Conservation (phyloP, 2,113 vertebrate genomes). For the Vanacampus margaritifer region DNA sequence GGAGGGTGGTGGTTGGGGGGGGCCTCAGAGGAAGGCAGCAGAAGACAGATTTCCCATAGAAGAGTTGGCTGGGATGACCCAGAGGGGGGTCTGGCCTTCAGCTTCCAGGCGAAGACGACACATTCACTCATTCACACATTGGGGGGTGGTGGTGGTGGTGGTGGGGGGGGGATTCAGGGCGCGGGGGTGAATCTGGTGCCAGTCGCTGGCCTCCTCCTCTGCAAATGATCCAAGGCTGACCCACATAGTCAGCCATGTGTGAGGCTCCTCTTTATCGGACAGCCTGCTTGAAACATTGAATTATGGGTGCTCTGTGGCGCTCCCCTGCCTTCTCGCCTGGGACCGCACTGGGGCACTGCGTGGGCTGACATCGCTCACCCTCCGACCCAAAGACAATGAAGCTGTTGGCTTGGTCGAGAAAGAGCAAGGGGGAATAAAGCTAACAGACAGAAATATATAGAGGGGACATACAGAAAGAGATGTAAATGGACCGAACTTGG, state of each 20-base stretch:
- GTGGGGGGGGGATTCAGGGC: slow-evolving; percentile 14
- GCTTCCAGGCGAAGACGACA: slow-evolving; percentile 51
- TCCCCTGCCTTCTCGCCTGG: slow-evolving; percentile 58
- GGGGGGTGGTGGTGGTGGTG: slow-evolving; percentile 1
- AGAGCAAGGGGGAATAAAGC: slow-evolving; percentile 15
- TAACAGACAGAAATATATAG: slow-evolving; percentile 10
- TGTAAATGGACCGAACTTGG: slow-evolving; percentile 5
- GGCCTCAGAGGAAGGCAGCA: slow-evolving; percentile 13
- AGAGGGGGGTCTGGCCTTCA: slow-evolving; percentile 38
- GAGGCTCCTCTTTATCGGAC: slow-evolving; percentile 70
- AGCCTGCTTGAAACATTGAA: slow-evolving; percentile 68
- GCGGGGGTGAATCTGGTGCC: slow-evolving; percentile 67
- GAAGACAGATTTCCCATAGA: slow-evolving; percentile 69
- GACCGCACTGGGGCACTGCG: slow-evolving; percentile 62
- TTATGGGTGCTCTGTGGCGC: slow-evolving; percentile 67
- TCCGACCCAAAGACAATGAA: slow-evolving; percentile 64
- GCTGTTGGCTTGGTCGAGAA: slow-evolving; percentile 47
- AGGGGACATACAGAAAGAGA: slow-evolving; percentile 28
- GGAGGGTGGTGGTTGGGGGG: slow-evolving; percentile 36
- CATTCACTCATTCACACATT: slow-evolving; percentile 37
- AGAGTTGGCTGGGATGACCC: slow-evolving; percentile 63
- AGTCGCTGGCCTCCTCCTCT: slow-evolving; percentile 68
- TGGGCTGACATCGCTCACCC: slow-evolving; percentile 65
- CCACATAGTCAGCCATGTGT: slow-evolving; percentile 74
- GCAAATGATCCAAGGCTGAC: slow-evolving; percentile 71